phyloP scores from a whole-genome alignment of 2,888 invertebrate genomes.

The Tridacna crocea region DNA sequence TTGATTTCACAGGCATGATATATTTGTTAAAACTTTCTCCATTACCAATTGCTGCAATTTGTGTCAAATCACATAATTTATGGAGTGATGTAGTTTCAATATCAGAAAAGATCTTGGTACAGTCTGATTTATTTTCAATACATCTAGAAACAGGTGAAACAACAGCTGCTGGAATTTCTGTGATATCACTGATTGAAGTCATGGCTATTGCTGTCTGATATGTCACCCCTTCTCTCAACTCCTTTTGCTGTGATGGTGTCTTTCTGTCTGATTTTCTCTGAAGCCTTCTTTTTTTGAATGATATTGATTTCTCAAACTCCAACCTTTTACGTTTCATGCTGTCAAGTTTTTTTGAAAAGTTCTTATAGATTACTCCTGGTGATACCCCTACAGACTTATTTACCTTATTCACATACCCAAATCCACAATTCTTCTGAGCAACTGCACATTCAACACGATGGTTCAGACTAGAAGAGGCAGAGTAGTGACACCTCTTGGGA shows the following conservation, averaged over 20 bases:
- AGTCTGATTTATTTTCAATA: neutral
- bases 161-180: constrained; percentile 9
- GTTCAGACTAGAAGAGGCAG: constrained; percentile 33
- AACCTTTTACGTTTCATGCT: neutral
- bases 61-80: constrained; percentile 33
- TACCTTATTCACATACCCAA: constrained; percentile 26
- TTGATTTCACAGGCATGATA: constrained; percentile 26
- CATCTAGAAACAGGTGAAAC: neutral
- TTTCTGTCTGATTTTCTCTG: constrained; percentile 1
- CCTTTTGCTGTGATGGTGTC: neutral
- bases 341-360: neutral
- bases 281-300: constrained; percentile 10
- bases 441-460: constrained; percentile 32
- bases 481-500: constrained; percentile 40
- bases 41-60: constrained; percentile 37
- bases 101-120: constrained; percentile 23
- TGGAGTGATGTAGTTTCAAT: constrained; percentile 36
- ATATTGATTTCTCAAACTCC: neutral
- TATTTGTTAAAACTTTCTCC: constrained; percentile 21
- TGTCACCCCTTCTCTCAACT: constrained; percentile 24
- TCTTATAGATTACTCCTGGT: constrained; percentile 11
- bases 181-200: neutral
- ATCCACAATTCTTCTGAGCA: constrained; percentile 30
- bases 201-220: constrained; percentile 4
- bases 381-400: constrained; percentile 5